Evolutionary conservation across 2,113 vertebrate genomes (phyloP).

Genomic region (Phalacrocorax brasilianus): DNA sequence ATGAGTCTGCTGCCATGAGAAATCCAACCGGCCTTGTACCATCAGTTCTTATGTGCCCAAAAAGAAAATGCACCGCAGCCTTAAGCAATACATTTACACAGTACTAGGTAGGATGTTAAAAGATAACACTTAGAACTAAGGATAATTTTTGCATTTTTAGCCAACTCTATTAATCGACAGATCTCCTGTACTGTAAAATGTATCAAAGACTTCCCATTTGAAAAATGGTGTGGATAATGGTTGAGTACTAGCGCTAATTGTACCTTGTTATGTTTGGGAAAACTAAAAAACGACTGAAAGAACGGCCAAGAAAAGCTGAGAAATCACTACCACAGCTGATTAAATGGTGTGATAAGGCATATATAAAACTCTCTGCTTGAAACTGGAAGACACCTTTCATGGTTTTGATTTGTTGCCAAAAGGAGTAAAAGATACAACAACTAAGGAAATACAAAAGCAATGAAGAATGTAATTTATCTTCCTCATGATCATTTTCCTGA

Average conservation of each 20-base stretch:
- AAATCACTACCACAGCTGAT: background rate
- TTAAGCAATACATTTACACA: background rate
- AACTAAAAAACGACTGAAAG: background rate
- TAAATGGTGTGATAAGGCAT: background rate
- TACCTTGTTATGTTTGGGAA: background rate
- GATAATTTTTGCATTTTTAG: background rate
- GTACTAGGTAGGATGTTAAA: background rate
- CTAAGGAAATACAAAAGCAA: background rate
- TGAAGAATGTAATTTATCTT: background rate
- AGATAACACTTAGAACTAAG: background rate
- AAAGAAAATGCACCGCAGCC: background rate
- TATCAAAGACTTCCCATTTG: background rate
- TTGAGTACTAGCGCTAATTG: background rate
- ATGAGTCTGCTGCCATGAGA: background rate
- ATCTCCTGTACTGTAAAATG: background rate
- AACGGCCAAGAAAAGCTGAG: slow-evolving; percentile 28
- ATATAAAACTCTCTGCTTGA: background rate
- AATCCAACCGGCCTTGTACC: background rate
- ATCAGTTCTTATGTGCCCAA: background rate
- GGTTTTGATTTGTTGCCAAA: background rate
- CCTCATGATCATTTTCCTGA: background rate
- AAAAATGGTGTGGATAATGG: background rate
- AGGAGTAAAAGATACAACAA: background rate
- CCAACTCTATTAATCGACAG: background rate
- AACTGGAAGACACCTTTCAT: background rate